phyloP scores from a whole-genome alignment of 2,113 vertebrate genomes.

The Connochaetes taurinus region DNA sequence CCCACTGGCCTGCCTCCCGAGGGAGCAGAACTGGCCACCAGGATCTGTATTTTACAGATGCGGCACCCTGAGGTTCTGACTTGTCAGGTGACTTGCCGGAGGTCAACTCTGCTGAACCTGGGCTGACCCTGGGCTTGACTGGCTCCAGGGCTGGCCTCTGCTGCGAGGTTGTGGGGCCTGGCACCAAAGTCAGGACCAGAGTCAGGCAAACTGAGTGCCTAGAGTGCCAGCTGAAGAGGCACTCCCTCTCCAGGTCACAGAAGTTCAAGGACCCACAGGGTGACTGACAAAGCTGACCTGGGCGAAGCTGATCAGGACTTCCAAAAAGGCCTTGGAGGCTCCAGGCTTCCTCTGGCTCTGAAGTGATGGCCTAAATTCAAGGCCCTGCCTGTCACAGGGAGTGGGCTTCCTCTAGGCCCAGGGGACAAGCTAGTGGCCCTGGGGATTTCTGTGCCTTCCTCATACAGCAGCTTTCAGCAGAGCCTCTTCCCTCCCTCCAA shows the following conservation, averaged over 20 bases:
- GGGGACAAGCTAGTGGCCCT: background rate
- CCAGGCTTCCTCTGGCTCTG: background rate
- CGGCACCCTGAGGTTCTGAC: background rate
- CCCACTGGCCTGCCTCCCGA: background rate
- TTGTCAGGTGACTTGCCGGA: background rate
- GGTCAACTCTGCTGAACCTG: background rate
- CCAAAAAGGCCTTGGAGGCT: background rate
- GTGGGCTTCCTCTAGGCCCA: background rate
- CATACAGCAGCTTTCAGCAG: background rate
- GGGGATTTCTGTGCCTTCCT: constrained; percentile 5
- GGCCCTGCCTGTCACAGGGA: background rate
- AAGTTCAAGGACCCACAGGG: background rate
- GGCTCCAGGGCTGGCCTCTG: background rate
- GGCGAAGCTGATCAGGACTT: background rate
- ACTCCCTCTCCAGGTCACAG: background rate
- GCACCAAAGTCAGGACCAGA: background rate
- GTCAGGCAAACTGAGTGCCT: background rate
- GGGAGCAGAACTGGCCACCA: background rate
- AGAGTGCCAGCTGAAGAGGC: background rate
- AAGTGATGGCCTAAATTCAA: background rate
- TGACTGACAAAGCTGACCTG: background rate
- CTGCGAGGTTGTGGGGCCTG: background rate
- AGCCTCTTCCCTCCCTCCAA: background rate
- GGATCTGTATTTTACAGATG: background rate
- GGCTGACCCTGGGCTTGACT: background rate